Conservation (phyloP, 2,797 vertebrate genomes). For the Poeciliopsis gracilis region DNA sequence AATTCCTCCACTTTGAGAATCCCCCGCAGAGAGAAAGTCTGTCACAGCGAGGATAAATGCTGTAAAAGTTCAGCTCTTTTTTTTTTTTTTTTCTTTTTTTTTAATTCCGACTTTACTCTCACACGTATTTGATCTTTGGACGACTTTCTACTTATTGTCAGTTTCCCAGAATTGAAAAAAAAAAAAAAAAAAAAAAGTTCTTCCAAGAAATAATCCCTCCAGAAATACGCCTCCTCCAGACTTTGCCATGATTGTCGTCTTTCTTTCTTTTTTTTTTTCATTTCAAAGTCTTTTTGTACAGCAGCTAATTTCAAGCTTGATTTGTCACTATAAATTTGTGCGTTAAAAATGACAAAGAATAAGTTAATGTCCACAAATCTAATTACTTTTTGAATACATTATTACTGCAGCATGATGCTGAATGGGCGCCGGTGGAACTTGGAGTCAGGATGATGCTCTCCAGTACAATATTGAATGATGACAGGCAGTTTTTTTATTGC, state of each 20-base stretch:
- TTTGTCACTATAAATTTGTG: conserved; percentile 33
- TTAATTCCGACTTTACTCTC: background rate
- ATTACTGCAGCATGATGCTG: conserved; percentile 10
- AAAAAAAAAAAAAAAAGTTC: background rate
- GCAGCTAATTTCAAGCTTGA: conserved; percentile 18
- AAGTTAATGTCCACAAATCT: conserved; percentile 35
- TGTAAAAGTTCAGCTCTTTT: background rate
- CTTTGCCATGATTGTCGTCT: background rate
- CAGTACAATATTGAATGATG: background rate
- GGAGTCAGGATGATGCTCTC: background rate
- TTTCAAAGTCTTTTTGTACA: conserved; percentile 1
- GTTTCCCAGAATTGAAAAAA: background rate
- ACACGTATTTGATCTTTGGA: background rate
- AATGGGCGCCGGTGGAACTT: background rate
- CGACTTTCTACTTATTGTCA: background rate
- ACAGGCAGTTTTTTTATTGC: conserved; percentile 20
- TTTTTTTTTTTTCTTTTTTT: background rate
- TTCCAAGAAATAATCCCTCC: background rate
- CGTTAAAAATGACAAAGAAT: conserved; percentile 37
- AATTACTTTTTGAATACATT: conserved; percentile 34
- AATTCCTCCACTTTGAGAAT: background rate
- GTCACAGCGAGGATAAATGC: background rate
- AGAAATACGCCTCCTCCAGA: conserved; percentile 1
- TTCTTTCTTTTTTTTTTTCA: background rate
- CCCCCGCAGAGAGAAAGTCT: background rate